Percentiles rank a stretch among this genome's conserved stretches.
phyloP scores from a whole-genome alignment of 2,113 vertebrate species.

The Sylvia atricapilla region DNA sequence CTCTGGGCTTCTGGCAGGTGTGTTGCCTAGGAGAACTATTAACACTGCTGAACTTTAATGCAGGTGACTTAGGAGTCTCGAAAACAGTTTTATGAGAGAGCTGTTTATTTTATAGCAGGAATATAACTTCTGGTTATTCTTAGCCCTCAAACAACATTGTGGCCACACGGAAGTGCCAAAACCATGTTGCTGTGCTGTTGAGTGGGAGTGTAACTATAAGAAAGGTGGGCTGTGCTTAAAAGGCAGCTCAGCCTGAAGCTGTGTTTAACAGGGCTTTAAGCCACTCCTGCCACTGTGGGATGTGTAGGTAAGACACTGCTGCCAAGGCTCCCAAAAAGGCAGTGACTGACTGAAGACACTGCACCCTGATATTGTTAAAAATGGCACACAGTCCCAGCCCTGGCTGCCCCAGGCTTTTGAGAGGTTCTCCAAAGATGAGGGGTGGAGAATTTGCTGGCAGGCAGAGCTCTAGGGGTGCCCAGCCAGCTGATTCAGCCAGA shows the following conservation, averaged over 20 bases:
- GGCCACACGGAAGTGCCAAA: background rate
- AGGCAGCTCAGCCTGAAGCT: background rate
- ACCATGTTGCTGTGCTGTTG: background rate
- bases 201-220: background rate
- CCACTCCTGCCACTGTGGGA: background rate
- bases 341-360: background rate
- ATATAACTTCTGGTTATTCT: background rate
- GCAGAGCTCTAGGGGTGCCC: background rate
- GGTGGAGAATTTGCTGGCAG: background rate
- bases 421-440: background rate
- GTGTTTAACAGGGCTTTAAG: background rate
- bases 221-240: background rate
- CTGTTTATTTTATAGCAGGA: background rate
- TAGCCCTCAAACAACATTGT: background rate
- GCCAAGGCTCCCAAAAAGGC: background rate
- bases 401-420: background rate
- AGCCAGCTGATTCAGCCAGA: background rate
- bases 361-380: background rate
- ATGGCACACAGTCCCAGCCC: background rate
- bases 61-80: background rate
- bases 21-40: conserved; percentile 39
- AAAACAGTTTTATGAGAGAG: background rate
- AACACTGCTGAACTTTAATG: conserved; percentile 36
- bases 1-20: conserved; percentile 24
- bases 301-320: background rate